A percentile compares a stretch with the other conserved stretches of the same genome.
Evolutionary conservation across 2,113 vertebrate species (phyloP).

Genomic region (Zootoca vivipara): DNA sequence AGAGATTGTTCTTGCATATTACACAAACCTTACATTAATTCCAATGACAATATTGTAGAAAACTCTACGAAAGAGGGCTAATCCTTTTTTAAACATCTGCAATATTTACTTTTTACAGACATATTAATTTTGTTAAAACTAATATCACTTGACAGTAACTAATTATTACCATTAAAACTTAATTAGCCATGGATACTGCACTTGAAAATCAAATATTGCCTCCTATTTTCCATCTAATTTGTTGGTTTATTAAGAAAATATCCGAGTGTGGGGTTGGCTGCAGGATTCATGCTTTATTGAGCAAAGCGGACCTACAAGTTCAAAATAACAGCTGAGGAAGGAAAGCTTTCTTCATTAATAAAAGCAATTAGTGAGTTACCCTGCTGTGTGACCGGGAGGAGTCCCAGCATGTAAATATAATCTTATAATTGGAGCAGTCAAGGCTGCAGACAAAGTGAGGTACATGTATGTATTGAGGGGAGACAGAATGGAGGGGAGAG

Average conservation of each 20-base stretch:
- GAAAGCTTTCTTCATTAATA: conserved; percentile 71
- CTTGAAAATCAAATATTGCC: conserved; percentile 39
- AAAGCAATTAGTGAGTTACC: conserved; percentile 68
- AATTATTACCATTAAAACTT: conserved; percentile 33
- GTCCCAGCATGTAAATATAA: conserved; percentile 39
- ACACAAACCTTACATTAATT: conserved; percentile 21
- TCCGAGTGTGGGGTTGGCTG: conserved; percentile 35
- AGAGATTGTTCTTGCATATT: neutral
- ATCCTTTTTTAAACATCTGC: conserved; percentile 18
- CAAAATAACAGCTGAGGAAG: conserved; percentile 60
- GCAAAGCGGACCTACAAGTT: conserved; percentile 56
- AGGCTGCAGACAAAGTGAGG: conserved; percentile 23
- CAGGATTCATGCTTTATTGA: conserved; percentile 57
- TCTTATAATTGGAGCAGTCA: conserved; percentile 47
- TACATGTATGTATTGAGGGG: neutral
- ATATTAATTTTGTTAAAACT: conserved; percentile 16
- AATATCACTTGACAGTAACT: conserved; percentile 35
- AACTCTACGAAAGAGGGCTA: neutral
- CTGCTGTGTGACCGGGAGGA: conserved; percentile 56
- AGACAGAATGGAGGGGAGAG: neutral
- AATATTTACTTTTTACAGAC: conserved; percentile 30
- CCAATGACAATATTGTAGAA: conserved; percentile 13
- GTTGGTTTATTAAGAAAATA: conserved; percentile 43
- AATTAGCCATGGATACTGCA: conserved; percentile 25
- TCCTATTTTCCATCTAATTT: conserved; percentile 43